Percentiles rank a stretch among this genome's conserved stretches.
These are phyloP conservation scores for Potorous gilbertii DNA, from an alignment of 2,797 vertebrate genomes.

Conservation along the genomic window DNA sequence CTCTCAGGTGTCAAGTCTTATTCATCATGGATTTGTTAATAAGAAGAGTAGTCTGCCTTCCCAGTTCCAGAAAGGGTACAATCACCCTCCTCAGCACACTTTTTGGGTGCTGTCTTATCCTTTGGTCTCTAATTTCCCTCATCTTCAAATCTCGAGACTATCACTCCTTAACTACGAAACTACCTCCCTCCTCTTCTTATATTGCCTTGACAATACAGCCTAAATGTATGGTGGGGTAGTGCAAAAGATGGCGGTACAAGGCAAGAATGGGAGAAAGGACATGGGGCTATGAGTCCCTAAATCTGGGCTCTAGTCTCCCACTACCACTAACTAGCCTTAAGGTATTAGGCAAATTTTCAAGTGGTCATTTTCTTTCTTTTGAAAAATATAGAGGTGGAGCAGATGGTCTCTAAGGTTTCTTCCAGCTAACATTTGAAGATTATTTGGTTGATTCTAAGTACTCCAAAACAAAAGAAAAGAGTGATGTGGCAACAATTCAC, in stretches of 20 bases:
- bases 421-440: background rate
- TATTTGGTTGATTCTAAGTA: background rate
- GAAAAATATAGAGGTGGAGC: background rate
- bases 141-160: background rate
- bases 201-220: background rate
- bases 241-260: background rate
- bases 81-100: background rate
- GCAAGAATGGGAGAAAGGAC: background rate
- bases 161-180: background rate
- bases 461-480: background rate
- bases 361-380: background rate
- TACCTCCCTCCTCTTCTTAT: background rate
- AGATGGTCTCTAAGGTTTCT: background rate
- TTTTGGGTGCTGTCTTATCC: background rate
- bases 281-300: background rate
- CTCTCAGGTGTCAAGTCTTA: conserved; percentile 63
- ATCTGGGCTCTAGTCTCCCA: background rate
- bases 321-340: background rate
- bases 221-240: background rate
- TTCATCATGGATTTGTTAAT: conserved; percentile 70
- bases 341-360: background rate
- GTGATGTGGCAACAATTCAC: background rate
- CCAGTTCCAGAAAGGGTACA: background rate
- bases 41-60: background rate
- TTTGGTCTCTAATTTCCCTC: background rate